These are phyloP conservation scores for Huso huso DNA, from an alignment of 2,797 vertebrate genomes.

Conservation along the genomic window DNA sequence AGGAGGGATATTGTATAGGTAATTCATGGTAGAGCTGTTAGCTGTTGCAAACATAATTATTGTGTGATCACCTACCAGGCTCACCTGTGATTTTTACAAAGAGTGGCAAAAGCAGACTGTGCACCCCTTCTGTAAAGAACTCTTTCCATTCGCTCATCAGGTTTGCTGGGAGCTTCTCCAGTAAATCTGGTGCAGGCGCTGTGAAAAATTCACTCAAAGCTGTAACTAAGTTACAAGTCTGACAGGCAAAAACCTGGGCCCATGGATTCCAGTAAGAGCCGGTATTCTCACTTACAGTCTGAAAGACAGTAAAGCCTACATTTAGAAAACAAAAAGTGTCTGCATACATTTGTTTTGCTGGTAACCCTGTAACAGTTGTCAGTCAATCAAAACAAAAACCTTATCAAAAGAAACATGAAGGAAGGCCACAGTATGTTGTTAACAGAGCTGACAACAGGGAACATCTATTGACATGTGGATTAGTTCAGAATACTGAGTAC, in stretches of 20 bases:
- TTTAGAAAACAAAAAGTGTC: too few species aligned
- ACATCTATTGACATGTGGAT: too few species aligned
- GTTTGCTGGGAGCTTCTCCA: slow-evolving; percentile 67
- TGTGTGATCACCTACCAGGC: slow-evolving; percentile 13
- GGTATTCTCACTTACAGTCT: slow-evolving; percentile 75
- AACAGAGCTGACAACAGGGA: too few species aligned
- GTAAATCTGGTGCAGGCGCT: slow-evolving; percentile 42
- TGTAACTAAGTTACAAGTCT: slow-evolving; percentile 70
- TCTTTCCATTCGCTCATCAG: slow-evolving; percentile 81
- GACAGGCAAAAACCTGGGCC: slow-evolving; percentile 81
- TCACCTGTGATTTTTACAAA: slow-evolving; percentile 77
- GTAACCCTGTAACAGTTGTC: too few species aligned
- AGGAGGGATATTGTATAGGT: too few species aligned
- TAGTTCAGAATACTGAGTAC: too few species aligned
- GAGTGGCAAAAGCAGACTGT: slow-evolving; percentile 78
- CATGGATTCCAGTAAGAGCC: slow-evolving; percentile 66
- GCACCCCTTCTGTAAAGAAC: slow-evolving; percentile 86
- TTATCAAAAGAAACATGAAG: too few species aligned
- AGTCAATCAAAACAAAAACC: too few species aligned
- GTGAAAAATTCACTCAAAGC: slow-evolving; percentile 73
- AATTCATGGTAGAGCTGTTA: too few species aligned
- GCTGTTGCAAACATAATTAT: too few species aligned
- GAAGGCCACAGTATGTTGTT: too few species aligned
- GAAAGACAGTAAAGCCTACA: slow-evolving; percentile 6
- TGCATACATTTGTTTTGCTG: too few species aligned